Evolutionary conservation across 92 coral and sea anemone species (phyloP).

Genomic region (Heteractis magnifica): DNA sequence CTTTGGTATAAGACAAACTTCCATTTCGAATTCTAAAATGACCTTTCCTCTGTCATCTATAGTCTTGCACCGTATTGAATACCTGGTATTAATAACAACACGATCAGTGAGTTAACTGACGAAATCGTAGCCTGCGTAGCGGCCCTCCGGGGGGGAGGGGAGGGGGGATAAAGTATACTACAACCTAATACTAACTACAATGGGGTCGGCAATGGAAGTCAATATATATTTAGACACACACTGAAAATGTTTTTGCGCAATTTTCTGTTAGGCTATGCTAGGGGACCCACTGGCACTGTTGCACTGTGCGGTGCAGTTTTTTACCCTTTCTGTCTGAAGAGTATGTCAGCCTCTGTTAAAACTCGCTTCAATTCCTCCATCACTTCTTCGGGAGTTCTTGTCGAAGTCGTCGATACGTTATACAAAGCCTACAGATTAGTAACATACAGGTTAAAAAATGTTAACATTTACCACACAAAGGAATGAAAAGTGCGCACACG

Average conservation of each 20-base stretch:
- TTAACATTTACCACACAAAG: background rate
- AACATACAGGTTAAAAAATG: background rate
- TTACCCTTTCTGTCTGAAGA: slow-evolving; percentile 86
- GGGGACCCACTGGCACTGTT: too few species aligned
- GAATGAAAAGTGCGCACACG: background rate
- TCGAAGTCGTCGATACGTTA: slow-evolving; percentile 93
- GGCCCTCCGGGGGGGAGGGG: background rate
- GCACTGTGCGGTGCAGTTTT: background rate
- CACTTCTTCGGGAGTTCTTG: slow-evolving; percentile 85
- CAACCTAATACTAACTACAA: too few species aligned
- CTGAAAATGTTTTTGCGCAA: too few species aligned
- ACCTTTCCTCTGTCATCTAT: slow-evolving; percentile 90
- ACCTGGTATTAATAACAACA: slow-evolving; percentile 46
- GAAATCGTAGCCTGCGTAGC: background rate
- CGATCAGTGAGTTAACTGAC: background rate
- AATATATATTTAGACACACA: too few species aligned
- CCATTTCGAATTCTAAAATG: slow-evolving; percentile 92
- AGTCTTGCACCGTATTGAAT: slow-evolving; percentile 86
- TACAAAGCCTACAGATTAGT: slow-evolving; percentile 69
- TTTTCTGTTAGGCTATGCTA: too few species aligned
- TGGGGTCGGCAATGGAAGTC: too few species aligned
- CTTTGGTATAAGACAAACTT: slow-evolving; percentile 89
- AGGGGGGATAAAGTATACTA: background rate
- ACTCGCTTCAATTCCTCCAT: slow-evolving; percentile 84
- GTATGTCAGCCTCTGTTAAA: slow-evolving; percentile 53